phyloP scores from a whole-genome alignment of 2,888 invertebrate genomes.

The Cyaniris semiargus region DNA sequence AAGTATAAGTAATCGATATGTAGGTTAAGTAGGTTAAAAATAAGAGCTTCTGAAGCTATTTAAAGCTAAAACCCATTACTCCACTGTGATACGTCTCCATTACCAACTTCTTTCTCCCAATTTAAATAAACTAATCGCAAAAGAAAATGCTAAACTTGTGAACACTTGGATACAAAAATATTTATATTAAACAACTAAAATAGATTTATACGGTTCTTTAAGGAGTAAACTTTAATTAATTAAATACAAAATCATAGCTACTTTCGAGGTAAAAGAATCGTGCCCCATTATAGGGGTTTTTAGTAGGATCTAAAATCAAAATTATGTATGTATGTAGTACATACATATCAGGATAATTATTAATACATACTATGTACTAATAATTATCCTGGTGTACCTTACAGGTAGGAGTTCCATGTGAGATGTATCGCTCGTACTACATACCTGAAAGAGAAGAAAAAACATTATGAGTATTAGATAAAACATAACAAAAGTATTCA shows the following conservation, averaged over 20 bases:
- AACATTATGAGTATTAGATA: not conserved
- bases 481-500: constrained; percentile 38
- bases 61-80: constrained; percentile 54
- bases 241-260: not conserved
- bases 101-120: constrained; percentile 51
- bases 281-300: too few relatives aligned
- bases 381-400: too few relatives aligned
- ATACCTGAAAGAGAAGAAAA: not conserved
- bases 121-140: constrained; percentile 53
- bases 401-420: too few relatives aligned
- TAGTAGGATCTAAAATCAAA: too few relatives aligned
- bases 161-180: not conserved
- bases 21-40: constrained; percentile 22
- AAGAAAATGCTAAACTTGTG: constrained; percentile 50
- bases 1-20: constrained; percentile 56
- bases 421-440: not conserved
- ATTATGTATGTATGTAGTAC: too few relatives aligned
- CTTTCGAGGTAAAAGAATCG: too few relatives aligned
- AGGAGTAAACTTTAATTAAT: not conserved
- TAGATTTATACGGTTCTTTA: not conserved
- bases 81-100: constrained; percentile 55
- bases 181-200: not conserved
- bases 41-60: not conserved
- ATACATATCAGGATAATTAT: too few relatives aligned
- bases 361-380: too few relatives aligned